These are phyloP conservation scores for Habrosyne pyritoides DNA, from an alignment of 2,888 invertebrate species.

Conservation along the genomic window DNA sequence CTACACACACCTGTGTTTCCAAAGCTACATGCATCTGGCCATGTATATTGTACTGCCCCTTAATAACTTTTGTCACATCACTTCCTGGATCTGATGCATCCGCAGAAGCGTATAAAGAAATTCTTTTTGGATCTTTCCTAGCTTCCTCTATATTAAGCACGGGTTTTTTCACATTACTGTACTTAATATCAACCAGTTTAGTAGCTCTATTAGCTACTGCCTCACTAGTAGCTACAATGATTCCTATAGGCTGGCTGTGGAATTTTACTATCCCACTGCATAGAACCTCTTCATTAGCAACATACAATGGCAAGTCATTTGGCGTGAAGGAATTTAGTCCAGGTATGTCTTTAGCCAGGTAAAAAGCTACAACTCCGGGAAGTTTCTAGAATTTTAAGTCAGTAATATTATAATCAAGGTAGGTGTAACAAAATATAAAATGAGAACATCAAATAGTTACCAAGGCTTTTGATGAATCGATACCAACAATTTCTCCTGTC, in stretches of 20 bases:
- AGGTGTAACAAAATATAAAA: too few species aligned
- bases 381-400: not conserved
- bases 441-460: too few species aligned
- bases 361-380: not conserved
- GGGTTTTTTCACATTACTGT: slow-evolving; percentile 60
- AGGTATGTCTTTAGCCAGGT: not conserved
- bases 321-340: slow-evolving; percentile 41
- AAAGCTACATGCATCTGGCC: slow-evolving; percentile 90
- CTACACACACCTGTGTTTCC: slow-evolving; percentile 86
- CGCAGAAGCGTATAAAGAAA: slow-evolving; percentile 16
- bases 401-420: too few species aligned
- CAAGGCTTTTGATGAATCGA: slow-evolving; percentile 85
- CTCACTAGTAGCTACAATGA: slow-evolving; percentile 83
- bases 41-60: slow-evolving; percentile 77
- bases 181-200: slow-evolving; percentile 79
- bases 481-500: slow-evolving; percentile 78
- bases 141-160: slow-evolving; percentile 37
- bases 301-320: slow-evolving; percentile 30
- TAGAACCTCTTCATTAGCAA: slow-evolving; percentile 56
- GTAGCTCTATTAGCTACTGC: slow-evolving; percentile 81
- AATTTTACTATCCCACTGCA: slow-evolving; percentile 45
- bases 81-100: slow-evolving; percentile 41
- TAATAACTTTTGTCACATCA: slow-evolving; percentile 60
- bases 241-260: slow-evolving; percentile 52
- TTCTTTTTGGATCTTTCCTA: slow-evolving; percentile 33